These are phyloP conservation scores for Leptinotarsa haldemani DNA, from an alignment of 2,888 invertebrate species.

Conservation along the genomic window DNA sequence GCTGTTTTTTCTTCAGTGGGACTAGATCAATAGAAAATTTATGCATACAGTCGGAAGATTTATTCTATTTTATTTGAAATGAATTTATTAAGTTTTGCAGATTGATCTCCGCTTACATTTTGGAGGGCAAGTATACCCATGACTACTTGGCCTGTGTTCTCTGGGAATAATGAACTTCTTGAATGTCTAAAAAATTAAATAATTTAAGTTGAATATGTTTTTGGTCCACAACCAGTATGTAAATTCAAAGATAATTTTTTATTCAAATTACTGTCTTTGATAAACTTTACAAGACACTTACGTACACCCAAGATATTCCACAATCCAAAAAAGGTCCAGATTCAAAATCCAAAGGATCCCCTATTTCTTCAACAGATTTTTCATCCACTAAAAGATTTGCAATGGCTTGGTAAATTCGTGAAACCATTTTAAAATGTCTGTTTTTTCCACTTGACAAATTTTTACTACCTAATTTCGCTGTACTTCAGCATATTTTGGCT, in stretches of 20 bases:
- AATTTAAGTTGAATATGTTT: background rate
- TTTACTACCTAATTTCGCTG: background rate
- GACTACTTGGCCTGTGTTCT: conserved; percentile 17
- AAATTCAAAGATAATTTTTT: background rate
- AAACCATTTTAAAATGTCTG: conserved; percentile 16
- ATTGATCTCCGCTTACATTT: conserved; percentile 14
- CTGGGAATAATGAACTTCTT: conserved; percentile 50
- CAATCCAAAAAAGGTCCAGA: conserved; percentile 57
- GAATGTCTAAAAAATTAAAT: conserved; percentile 48
- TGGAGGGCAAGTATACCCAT: conserved; percentile 20
- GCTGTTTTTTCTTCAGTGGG: too few species aligned
- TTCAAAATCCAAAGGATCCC: conserved; percentile 58
- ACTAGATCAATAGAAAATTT: too few species aligned
- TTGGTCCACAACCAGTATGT: background rate
- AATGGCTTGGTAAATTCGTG: conserved; percentile 51
- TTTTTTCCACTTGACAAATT: conserved; percentile 3
- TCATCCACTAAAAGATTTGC: conserved; percentile 53
- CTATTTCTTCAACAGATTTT: conserved; percentile 46
- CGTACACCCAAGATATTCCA: conserved; percentile 58
- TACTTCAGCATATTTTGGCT: too few species aligned
- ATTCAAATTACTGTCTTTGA: background rate
- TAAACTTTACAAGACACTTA: conserved; percentile 38
- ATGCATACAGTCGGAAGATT: too few species aligned
- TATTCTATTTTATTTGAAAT: background rate
- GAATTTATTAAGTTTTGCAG: conserved; percentile 10